These are phyloP conservation scores for Temnothorax ravouxi DNA, from an alignment of 2,888 invertebrate species.

Conservation along the genomic window DNA sequence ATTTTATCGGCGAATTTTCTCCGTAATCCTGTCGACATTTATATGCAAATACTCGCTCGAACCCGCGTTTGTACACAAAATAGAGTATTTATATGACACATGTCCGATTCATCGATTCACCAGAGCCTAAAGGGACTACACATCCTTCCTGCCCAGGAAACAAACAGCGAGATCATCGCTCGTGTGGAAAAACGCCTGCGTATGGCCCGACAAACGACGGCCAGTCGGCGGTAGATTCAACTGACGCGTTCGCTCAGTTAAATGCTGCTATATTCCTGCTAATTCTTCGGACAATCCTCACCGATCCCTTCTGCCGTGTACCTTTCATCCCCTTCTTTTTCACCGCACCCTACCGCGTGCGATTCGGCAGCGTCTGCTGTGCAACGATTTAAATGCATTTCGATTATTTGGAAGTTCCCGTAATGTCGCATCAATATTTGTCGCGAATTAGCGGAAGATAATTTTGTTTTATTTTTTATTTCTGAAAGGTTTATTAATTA, in stretches of 20 bases:
- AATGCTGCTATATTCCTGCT: conserved; percentile 78
- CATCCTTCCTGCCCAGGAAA: conserved; percentile 59
- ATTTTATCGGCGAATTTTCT: background rate
- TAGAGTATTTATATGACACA: conserved; percentile 1
- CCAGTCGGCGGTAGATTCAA: conserved; percentile 56
- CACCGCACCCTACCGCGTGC: conserved; percentile 27
- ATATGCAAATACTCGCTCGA: background rate
- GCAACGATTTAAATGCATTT: conserved; percentile 27
- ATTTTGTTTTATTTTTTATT: background rate
- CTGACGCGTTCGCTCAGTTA: conserved; percentile 66
- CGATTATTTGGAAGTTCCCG: background rate
- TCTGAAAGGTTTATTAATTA: background rate
- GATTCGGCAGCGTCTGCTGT: conserved; percentile 16
- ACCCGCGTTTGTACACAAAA: conserved; percentile 26
- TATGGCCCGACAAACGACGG: conserved; percentile 61
- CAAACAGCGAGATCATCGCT: conserved; percentile 73
- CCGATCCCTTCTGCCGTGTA: conserved; percentile 60
- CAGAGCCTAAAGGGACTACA: background rate
- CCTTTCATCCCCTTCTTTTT: conserved; percentile 63
- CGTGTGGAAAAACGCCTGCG: conserved; percentile 68
- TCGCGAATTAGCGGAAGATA: background rate
- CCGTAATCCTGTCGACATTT: conserved; percentile 6
- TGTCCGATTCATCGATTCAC: conserved; percentile 25
- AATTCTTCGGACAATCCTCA: conserved; percentile 74
- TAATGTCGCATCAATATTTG: background rate